Conservation (phyloP, 2,888 invertebrate species). For the Orthosia cruda region DNA sequence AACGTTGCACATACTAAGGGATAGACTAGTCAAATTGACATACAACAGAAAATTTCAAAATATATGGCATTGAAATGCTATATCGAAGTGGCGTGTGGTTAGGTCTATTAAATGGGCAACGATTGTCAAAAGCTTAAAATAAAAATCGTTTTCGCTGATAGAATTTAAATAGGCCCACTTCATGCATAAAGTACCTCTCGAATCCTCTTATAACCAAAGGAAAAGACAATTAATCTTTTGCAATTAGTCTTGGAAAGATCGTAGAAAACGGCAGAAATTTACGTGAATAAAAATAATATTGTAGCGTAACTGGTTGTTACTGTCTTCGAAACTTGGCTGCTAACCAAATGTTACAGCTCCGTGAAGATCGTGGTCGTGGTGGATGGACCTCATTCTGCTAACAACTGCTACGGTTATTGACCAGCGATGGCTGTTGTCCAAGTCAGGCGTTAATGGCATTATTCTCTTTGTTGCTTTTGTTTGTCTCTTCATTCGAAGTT, state of each 20-base stretch:
- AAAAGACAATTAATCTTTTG: background rate
- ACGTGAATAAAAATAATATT: background rate
- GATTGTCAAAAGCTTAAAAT: too few relatives aligned
- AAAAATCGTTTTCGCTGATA: too few relatives aligned
- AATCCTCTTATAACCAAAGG: background rate
- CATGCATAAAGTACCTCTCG: too few relatives aligned
- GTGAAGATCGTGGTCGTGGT: conserved; percentile 1
- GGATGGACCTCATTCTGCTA: conserved; percentile 10
- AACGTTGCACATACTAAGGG: too few relatives aligned
- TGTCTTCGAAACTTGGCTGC: conserved; percentile 17
- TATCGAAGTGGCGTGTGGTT: too few relatives aligned
- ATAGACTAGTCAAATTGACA: too few relatives aligned
- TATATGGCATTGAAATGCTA: too few relatives aligned
- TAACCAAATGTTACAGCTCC: conserved; percentile 28
- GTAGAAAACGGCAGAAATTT: background rate
- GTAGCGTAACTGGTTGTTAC: background rate
- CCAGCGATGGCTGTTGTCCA: conserved; percentile 25
- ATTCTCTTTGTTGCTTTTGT: background rate
- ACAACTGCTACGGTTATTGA: conserved; percentile 12
- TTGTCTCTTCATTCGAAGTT: background rate
- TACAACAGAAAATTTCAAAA: too few relatives aligned
- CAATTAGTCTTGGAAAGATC: background rate
- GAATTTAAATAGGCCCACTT: too few relatives aligned
- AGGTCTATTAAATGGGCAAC: too few relatives aligned
- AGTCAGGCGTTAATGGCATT: conserved; percentile 9